phyloP scores from a whole-genome alignment of 2,797 vertebrate species.

The Lacerta agilis region DNA sequence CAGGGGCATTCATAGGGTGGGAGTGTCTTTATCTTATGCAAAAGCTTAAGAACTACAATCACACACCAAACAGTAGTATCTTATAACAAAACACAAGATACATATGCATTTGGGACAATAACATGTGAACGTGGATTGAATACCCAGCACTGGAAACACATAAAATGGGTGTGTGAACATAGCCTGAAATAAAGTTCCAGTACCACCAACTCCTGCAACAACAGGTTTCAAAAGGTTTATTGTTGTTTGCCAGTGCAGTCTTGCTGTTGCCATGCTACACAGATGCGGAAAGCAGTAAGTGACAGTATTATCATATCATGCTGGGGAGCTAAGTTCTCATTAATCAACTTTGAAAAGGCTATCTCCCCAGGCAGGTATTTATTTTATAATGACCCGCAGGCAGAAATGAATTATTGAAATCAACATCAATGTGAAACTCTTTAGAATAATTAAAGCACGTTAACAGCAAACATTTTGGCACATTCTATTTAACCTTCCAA shows the following conservation, averaged over 20 bases:
- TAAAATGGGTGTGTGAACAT: neutral
- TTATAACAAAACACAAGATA: too few species aligned
- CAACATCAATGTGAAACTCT: constrained; percentile 49
- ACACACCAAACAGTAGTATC: too few species aligned
- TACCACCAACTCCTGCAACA: neutral
- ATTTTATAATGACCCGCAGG: constrained; percentile 68
- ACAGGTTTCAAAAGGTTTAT: neutral
- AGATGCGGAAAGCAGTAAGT: neutral
- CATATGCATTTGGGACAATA: too few species aligned
- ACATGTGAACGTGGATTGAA: too few species aligned
- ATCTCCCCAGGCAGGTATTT: constrained; percentile 67
- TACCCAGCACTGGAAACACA: too few species aligned
- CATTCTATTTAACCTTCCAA: constrained; percentile 61
- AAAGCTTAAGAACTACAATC: too few species aligned
- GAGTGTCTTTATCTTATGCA: too few species aligned
- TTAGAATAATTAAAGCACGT: constrained; percentile 73
- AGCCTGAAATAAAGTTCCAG: neutral
- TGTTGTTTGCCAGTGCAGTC: neutral
- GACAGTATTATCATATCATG: neutral
- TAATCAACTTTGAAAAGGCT: constrained; percentile 45
- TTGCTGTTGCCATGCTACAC: neutral
- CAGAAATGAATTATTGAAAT: constrained; percentile 71
- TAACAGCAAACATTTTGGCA: constrained; percentile 61
- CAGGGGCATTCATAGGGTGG: too few species aligned
- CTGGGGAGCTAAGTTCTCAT: constrained; percentile 26